Evolutionary conservation across 2,113 vertebrate genomes (phyloP).

Genomic region (Chloropsis cyanopogon): DNA sequence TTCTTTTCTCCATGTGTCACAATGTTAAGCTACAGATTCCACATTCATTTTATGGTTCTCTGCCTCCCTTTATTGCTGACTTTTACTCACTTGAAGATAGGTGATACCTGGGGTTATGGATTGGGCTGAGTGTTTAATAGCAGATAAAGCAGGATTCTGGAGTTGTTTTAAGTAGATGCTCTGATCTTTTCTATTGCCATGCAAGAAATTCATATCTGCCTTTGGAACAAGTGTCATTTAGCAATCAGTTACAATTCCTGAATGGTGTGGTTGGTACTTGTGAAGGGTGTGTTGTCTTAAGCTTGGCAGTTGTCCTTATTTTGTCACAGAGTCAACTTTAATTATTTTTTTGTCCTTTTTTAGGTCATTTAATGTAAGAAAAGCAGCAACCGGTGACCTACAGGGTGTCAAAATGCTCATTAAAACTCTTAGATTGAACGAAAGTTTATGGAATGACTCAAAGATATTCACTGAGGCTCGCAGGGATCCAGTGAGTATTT

Average conservation of each 20-base stretch:
- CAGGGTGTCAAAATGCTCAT: conserved; percentile 73
- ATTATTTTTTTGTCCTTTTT: neutral
- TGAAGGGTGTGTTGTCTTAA: neutral
- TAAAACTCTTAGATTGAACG: conserved; percentile 61
- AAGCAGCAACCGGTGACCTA: conserved; percentile 70
- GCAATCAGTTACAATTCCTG: neutral
- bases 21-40: neutral
- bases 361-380: conserved; percentile 82
- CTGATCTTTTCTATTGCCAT: neutral
- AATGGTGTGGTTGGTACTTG: fast-evolving
- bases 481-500: conserved; percentile 78
- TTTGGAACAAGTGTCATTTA: neutral
- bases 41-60: neutral
- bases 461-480: conserved; percentile 67
- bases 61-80: neutral
- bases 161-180: neutral
- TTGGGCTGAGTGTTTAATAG: neutral
- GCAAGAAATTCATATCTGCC: neutral
- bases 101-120: neutral
- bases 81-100: neutral
- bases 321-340: neutral
- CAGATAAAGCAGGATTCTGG: neutral
- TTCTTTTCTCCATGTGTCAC: neutral
- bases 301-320: neutral
- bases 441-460: conserved; percentile 79